Percentiles rank a stretch among this genome's conserved stretches.
phyloP scores from a whole-genome alignment of 2,113 vertebrate genomes.

The Centropristis striata region DNA sequence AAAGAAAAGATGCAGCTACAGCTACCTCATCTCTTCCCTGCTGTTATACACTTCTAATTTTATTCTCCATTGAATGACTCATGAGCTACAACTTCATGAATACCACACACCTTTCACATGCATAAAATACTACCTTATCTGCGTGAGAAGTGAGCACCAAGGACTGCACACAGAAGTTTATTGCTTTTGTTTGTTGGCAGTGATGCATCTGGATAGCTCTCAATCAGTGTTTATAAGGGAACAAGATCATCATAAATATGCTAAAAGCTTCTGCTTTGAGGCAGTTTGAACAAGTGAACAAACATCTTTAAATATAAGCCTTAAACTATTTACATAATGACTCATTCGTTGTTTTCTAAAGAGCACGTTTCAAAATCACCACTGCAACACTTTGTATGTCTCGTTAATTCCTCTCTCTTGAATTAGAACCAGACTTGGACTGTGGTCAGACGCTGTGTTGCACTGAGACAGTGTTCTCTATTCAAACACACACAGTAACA shows the following conservation, averaged over 20 bases:
- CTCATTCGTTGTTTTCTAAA: constrained; percentile 41
- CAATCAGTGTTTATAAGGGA: constrained; percentile 25
- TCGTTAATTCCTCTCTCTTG: constrained; percentile 46
- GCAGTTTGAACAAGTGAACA: constrained; percentile 17
- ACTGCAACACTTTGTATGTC: constrained; percentile 10
- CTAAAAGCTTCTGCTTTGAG: constrained; percentile 17
- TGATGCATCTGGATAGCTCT: constrained; percentile 22
- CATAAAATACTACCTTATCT: constrained; percentile 13
- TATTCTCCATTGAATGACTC: constrained; percentile 24
- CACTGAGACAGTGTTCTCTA: constrained; percentile 18
- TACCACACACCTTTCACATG: neutral
- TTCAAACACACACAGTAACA: constrained; percentile 26
- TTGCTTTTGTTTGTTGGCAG: constrained; percentile 26
- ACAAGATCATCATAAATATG: constrained; percentile 2
- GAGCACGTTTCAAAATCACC: constrained; percentile 17
- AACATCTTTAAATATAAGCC: constrained; percentile 26
- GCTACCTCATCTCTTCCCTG: neutral
- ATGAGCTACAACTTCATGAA: neutral
- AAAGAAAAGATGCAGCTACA: neutral
- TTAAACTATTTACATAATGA: constrained; percentile 49
- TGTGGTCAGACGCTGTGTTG: constrained; percentile 33
- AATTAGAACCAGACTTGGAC: constrained; percentile 32
- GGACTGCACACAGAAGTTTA: constrained; percentile 8
- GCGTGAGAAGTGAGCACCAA: constrained; percentile 14
- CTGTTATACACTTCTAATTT: constrained; percentile 3